Evolutionary conservation across 1,140 invertebrate genomes (phyloP).

Genomic region (Drosophila bipectinata): DNA sequence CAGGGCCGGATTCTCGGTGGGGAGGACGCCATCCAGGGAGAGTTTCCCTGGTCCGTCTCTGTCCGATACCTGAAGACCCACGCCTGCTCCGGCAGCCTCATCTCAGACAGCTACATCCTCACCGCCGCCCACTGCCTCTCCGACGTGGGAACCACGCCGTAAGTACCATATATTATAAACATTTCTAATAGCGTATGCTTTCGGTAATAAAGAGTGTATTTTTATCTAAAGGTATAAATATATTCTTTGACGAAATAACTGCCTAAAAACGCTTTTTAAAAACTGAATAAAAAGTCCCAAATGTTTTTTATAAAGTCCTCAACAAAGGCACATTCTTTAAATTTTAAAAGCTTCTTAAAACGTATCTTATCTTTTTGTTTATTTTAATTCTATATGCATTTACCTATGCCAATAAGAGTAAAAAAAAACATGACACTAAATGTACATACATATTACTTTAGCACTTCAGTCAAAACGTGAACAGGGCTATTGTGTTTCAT

Average conservation of each 20-base stretch:
- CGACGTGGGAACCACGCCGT: slow-evolving; percentile 50
- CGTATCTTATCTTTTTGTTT: not conserved
- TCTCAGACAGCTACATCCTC: slow-evolving; percentile 34
- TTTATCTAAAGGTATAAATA: not conserved
- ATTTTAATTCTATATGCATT: not conserved
- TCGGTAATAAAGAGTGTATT: too few species aligned
- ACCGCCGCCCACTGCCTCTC: slow-evolving; percentile 72
- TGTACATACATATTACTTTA: not conserved
- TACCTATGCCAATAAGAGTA: too few species aligned
- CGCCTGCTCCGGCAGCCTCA: slow-evolving; percentile 44
- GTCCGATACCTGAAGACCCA: slow-evolving; percentile 66
- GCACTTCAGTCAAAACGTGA: too few species aligned
- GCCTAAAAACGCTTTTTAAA: too few species aligned
- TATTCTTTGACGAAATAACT: not conserved
- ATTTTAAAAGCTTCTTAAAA: not conserved
- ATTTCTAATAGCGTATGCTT: too few species aligned
- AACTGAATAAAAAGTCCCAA: too few species aligned
- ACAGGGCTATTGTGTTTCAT: too few species aligned
- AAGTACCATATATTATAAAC: slow-evolving; percentile 30
- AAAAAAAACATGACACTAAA: not conserved
- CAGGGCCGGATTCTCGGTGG: slow-evolving; percentile 64
- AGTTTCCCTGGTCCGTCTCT: slow-evolving; percentile 65
- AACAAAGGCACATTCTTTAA: not conserved
- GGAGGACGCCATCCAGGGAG: slow-evolving; percentile 44
- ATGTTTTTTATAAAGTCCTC: not conserved